Evolutionary conservation across 2,888 invertebrate species (phyloP), one percentile per base, ranked within the genome.

Genomic region (Diploptera punctata): DNA sequence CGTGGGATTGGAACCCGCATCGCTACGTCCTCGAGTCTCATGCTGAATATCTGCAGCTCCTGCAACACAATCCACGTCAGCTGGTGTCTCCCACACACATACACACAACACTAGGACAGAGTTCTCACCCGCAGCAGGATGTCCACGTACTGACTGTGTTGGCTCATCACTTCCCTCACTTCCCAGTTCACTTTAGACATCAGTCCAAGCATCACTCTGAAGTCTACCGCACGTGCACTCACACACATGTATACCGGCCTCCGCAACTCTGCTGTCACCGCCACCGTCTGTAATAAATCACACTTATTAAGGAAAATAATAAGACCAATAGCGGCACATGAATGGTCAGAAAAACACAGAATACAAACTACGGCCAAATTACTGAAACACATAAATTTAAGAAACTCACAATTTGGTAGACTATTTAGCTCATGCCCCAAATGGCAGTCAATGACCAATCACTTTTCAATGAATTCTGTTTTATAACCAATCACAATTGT

Each of bases 161-260:
- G 94, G 0, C 94, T 95, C 84, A 95, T 95, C 0, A 99, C 95
- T 79, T 95, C 96, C 85, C 95, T 95, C 73, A 99, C 90, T 83
- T 96, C 90, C 98, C 98, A 99, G 82, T 94, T 93, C 0, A 98
- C 96, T 83, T 92, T 92, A 70, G 94, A 91, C 93, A 99, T 98
- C n/a, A 92, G 88, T 74, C 89, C 86, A 9, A 98, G 83, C 33
- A 94, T 89, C 18, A 89, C 87, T 47, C 92, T 87, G 5, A 92
- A 88, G 80, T 97, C 93, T 7, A 98, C 90, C 0, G 92, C 88
- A 79, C 90, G 91, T 0, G 92, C 91, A 0, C 93, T 91, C 0
- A 96, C 94, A 73, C 92, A 90, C 87, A 94, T 93, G 80, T 96
- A 98, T 10, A 97, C 90, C 0, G 97, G 97, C 78, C 90, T 88